These are phyloP conservation scores for Stenurella melanura DNA, from an alignment of 2,888 invertebrate species.

Conservation along the genomic window DNA sequence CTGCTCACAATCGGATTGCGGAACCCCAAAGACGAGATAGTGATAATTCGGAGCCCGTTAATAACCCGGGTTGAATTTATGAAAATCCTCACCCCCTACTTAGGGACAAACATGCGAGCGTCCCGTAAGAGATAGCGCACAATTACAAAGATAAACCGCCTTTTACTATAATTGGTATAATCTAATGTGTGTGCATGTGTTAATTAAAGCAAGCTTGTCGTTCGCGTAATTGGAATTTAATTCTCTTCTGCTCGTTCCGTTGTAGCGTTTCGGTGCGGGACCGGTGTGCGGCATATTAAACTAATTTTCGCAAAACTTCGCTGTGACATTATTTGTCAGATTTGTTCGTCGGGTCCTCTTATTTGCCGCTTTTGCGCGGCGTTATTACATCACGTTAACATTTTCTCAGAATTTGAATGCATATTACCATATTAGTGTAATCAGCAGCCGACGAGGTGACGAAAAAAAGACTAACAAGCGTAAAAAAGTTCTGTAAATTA, in stretches of 20 bases:
- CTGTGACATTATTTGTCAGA: constrained; percentile 10
- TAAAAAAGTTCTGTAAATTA: not conserved
- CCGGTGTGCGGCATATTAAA: constrained; percentile 13
- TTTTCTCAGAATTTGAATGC: constrained; percentile 1
- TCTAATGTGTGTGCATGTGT: constrained; percentile 63
- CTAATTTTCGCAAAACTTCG: constrained; percentile 10
- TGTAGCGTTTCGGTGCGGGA: not conserved
- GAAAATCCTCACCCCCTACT: constrained; percentile 43
- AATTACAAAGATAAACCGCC: constrained; percentile 60
- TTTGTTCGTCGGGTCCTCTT: not conserved
- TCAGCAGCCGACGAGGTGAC: not conserved
- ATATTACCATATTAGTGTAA: constrained; percentile 1
- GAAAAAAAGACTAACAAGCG: not conserved
- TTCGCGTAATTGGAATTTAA: constrained; percentile 62
- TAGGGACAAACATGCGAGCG: constrained; percentile 23
- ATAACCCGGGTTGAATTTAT: constrained; percentile 48
- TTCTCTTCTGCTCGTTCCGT: constrained; percentile 44
- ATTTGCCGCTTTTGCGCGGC: not conserved
- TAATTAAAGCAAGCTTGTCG: constrained; percentile 61
- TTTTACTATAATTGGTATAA: constrained; percentile 60
- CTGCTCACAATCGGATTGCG: constrained; percentile 26
- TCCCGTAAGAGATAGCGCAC: constrained; percentile 54
- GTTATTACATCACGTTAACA: not conserved
- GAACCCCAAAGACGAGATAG: constrained; percentile 44
- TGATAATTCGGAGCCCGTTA: constrained; percentile 48